Evolutionary conservation across 2,888 invertebrate species (phyloP).

Genomic region (Criorhina ranunculi): DNA sequence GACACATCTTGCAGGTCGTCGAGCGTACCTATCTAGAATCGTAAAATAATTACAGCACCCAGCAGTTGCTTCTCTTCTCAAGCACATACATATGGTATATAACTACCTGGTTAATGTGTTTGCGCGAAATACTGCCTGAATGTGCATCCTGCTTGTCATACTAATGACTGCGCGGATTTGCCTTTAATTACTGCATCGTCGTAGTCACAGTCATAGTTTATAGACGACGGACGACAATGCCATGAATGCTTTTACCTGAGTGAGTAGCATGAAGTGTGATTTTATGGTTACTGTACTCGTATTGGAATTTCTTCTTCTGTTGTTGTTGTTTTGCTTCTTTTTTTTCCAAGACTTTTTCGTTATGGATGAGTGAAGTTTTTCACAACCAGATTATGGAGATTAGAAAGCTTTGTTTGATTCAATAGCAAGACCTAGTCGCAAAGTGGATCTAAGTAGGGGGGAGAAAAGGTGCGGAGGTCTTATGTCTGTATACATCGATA

Average conservation of each 20-base stretch:
- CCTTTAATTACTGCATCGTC: slow-evolving; percentile 61
- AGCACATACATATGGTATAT: no score
- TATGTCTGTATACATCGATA: neutral
- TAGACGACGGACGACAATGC: neutral
- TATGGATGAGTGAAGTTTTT: slow-evolving; percentile 55
- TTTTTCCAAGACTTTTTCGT: slow-evolving; percentile 43
- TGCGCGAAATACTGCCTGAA: slow-evolving; percentile 58
- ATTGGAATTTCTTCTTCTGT: slow-evolving; percentile 29
- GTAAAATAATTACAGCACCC: slow-evolving; percentile 23
- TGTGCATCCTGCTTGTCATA: slow-evolving; percentile 68
- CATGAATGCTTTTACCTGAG: slow-evolving; percentile 10
- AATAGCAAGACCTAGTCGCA: slow-evolving; percentile 30
- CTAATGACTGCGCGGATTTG: slow-evolving; percentile 68
- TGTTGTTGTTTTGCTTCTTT: no score
- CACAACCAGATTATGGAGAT: slow-evolving; percentile 47
- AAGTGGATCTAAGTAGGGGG: slow-evolving; percentile 24
- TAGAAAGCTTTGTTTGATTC: slow-evolving; percentile 69
- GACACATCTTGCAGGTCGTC: slow-evolving; percentile 63
- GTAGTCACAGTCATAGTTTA: slow-evolving; percentile 9
- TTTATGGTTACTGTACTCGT: slow-evolving; percentile 37
- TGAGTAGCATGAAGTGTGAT: slow-evolving; percentile 10
- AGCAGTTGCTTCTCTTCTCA: slow-evolving; percentile 14
- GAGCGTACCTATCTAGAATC: slow-evolving; percentile 61
- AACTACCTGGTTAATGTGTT: slow-evolving; percentile 39
- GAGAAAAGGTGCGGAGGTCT: slow-evolving; percentile 18